A percentile compares a stretch with the other conserved stretches of the same genome.
Conservation (phyloP, 2,797 vertebrate species). For the Psittacula derbiana region DNA sequence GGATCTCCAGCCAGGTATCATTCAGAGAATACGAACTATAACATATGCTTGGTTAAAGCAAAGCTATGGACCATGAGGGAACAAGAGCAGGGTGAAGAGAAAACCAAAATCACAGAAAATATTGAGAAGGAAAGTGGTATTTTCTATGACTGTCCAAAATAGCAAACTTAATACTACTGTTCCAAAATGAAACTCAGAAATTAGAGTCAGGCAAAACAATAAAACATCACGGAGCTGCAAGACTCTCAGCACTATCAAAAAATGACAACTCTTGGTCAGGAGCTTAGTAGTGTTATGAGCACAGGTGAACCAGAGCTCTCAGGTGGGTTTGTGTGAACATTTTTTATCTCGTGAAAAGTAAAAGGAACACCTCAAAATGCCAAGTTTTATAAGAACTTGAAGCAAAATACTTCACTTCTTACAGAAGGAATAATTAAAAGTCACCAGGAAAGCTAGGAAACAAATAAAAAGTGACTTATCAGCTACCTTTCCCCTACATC, state of each 20-base stretch:
- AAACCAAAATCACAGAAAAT: neutral
- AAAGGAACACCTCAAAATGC: accelerated
- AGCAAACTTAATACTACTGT: neutral
- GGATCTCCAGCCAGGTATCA: neutral
- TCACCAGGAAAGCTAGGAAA: neutral
- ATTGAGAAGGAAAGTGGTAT: neutral
- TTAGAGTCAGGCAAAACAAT: neutral
- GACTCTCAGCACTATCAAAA: neutral
- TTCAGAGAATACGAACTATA: neutral
- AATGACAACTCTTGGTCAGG: neutral
- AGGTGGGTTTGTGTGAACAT: neutral
- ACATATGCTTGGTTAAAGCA: neutral
- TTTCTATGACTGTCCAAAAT: neutral
- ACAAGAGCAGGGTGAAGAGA: neutral
- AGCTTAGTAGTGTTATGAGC: neutral
- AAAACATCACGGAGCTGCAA: neutral
- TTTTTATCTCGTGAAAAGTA: accelerated
- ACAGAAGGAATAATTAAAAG: neutral
- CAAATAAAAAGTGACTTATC: neutral
- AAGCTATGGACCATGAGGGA: neutral
- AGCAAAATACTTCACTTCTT: neutral
- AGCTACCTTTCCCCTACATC: neutral
- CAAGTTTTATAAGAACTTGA: neutral
- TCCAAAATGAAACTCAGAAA: neutral
- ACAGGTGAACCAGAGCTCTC: neutral